Base-by-base conservation (phyloP, 1,140 invertebrate species). In the Drosophila asahinai region DNA sequence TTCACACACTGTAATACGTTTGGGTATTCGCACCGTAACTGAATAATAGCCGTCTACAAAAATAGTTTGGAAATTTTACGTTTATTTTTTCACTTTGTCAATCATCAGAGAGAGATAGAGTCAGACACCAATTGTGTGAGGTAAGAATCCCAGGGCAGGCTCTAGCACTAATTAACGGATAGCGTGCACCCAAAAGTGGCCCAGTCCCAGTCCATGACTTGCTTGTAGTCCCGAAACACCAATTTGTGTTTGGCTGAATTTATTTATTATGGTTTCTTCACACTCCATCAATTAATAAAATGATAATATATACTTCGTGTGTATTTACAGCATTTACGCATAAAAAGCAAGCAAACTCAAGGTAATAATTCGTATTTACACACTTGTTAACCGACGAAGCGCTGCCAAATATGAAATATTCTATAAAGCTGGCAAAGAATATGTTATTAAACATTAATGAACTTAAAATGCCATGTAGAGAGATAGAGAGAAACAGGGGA, bases 1-100 rank as follows among this genome's bases (percentile, higher is more conserved):
- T 83, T 92, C 78, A 86, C 86, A 92, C 72, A 92, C 81, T 75
- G 81, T 89, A 58, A 92, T 87, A 80, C 91, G 89, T 81, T 92
- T 92, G 68, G 91, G 91, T 82, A 92, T 91, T 25, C 91, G 90
- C 83, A 92, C 81, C 54, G 91, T 90, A 70, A 92, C 77, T 87
- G 91, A 78, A 70, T 82, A 91, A 75, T 92, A 92, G 74, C 89
- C 90, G 79, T 84, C 76, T 90, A 90, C 76, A 89, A 89, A 89
- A 89, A 59, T 68, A 67, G 70, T 70, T 70, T 70, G 33, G 54
- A 89, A 83, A 70, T 63, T 77, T 47, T 65, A 76, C 30, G 74
- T 80, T 71, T 72, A 77, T 72, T 76, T 54, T 60, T 60, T 73
- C 47, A 78, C 71, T 63, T 72, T 40, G 27, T 79, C 43, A 73